Percentiles rank a stretch among this genome's conserved stretches.
phyloP scores from a whole-genome alignment of 2,888 invertebrate species.

The Drosophila longiperda region DNA sequence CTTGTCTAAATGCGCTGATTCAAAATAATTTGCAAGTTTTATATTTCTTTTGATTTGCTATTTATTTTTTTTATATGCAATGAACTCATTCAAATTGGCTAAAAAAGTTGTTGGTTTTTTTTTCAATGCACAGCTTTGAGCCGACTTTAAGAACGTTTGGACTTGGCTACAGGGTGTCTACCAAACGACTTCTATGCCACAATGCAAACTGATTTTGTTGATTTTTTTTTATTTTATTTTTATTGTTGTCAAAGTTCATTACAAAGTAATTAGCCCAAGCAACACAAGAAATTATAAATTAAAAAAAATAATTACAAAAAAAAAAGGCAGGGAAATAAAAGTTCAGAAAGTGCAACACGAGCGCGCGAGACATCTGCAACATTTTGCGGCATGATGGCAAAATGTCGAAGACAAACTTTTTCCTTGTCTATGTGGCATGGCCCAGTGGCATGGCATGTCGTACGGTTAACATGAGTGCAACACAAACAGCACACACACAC shows the following conservation, averaged over 20 bases:
- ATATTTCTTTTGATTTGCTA: neutral
- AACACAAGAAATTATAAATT: conserved; percentile 48
- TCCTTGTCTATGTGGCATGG: conserved; percentile 20
- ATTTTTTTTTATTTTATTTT: neutral
- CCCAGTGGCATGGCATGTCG: conserved; percentile 40
- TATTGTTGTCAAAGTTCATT: conserved; percentile 80
- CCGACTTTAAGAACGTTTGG: neutral
- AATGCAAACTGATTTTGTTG: neutral
- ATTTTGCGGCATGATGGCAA: conserved; percentile 64
- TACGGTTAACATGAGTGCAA: conserved; percentile 15
- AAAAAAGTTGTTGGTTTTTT: neutral
- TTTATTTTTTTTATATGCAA: neutral
- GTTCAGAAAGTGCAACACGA: conserved; percentile 43
- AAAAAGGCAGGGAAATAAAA: conserved; percentile 27
- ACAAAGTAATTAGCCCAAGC: conserved; percentile 80
- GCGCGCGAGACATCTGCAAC: conserved; percentile 63
- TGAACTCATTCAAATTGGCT: neutral
- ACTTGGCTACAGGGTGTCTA: neutral
- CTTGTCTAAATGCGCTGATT: conserved; percentile 24
- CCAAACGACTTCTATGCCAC: neutral
- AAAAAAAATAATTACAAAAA: conserved; percentile 28
- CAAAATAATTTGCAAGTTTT: conserved; percentile 36
- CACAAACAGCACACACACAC: neutral
- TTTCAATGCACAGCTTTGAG: neutral
- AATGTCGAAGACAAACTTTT: conserved; percentile 74